Percentiles rank a stretch among this genome's conserved stretches.
Conservation (phyloP, 2,113 vertebrate species). For the Syrmaticus mikado region DNA sequence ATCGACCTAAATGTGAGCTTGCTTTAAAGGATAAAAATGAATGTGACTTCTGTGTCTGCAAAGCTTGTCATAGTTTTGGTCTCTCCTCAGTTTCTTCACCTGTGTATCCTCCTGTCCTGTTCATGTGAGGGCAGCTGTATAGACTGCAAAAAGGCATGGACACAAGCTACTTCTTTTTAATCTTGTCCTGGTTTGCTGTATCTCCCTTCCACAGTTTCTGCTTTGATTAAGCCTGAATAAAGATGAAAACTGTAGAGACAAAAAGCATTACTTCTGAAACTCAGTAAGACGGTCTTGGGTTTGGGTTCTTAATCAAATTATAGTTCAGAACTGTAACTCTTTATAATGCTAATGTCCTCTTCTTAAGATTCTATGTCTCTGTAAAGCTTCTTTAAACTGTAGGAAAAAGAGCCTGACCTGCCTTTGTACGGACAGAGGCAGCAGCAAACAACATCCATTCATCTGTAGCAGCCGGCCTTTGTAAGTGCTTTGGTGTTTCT, state of each 20-base stretch:
- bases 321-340: background rate
- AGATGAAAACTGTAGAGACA: background rate
- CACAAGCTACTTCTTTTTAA: background rate
- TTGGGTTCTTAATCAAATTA: background rate
- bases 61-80: background rate
- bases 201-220: background rate
- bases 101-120: background rate
- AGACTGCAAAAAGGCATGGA: background rate
- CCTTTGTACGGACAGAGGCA: background rate
- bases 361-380: background rate
- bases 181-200: background rate
- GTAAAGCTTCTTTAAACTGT: background rate
- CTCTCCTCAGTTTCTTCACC: background rate
- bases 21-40: background rate
- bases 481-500: background rate
- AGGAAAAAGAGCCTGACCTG: background rate
- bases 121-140: background rate
- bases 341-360: background rate
- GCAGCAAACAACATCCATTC: background rate
- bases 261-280: background rate
- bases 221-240: background rate
- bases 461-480: background rate
- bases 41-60: background rate
- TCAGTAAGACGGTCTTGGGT: background rate
- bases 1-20: background rate